Evolutionary conservation across 2,888 invertebrate species (phyloP), one percentile per base, ranked within the genome.

Genomic region (Strigamia crassipes): DNA sequence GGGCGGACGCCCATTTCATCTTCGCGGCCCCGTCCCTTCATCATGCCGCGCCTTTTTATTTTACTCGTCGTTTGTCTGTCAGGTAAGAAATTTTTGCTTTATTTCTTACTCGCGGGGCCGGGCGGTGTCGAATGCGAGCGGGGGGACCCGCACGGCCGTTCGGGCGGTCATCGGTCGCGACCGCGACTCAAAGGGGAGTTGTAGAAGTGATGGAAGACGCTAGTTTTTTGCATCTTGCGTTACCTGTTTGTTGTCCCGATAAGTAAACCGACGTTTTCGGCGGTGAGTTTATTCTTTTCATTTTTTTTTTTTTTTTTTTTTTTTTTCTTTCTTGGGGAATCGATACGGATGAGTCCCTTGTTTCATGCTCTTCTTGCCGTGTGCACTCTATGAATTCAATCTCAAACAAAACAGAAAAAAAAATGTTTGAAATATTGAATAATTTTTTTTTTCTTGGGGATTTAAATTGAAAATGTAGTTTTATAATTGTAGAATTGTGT

Each of bases 1-100:
- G 73, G 73, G 73, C 73, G 73, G 73, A 27, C 73, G 73, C 73
- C 73, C 73, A 27, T n/a, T 3, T 27, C 27, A 31, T 31, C 13
- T 23, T 73, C 27, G 73, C 73, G 73, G 73, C 73, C 73, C 73
- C 73, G 73, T 73, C 73, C 73, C 73, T 73, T 15, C 27, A 31
- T 73, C 73, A 73, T 73, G 73, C 73, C 73, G 73, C 73, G 27
- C 5, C 31, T 73, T 73, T 31, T 2, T 4, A 31, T 73, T 31
- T n/a, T 73, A 9, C 27, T 73, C 73, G 73, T 31, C 73, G 73
- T n/a, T n/a, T 73, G 27, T 27, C 27, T 73, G 73, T 27, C 73
- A 73, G 73, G 73, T 73, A 73, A 73, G 73, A 27, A 31, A 18
- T 46, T 18, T 18, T 18, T 66, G 18, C 61, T 66, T 12, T 13